Percentiles rank a stretch among this genome's conserved stretches.
Evolutionary conservation across 2,113 vertebrate genomes (phyloP).

Genomic region (Hystrix cristata): DNA sequence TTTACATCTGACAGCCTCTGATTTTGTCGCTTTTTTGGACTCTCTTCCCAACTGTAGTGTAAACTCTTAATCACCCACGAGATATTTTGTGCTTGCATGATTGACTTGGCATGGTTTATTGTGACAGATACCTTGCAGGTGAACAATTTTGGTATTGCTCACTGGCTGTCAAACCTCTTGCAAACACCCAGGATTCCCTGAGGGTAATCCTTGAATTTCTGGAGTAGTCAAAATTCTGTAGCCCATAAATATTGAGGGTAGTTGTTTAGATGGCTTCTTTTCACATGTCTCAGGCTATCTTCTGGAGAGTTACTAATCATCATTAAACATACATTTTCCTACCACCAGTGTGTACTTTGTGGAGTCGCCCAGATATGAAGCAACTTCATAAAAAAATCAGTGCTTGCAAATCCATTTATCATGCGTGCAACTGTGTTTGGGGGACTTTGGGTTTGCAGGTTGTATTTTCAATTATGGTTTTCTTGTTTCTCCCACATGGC

Average conservation of each 20-base stretch:
- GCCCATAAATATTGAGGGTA: neutral
- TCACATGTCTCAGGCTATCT: neutral
- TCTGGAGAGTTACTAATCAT: neutral
- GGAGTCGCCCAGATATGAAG: neutral
- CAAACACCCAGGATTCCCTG: neutral
- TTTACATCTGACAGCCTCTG: neutral
- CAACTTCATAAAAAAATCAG: neutral
- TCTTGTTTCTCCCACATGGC: neutral
- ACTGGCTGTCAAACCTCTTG: neutral
- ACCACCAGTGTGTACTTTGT: neutral
- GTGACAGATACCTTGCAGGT: neutral
- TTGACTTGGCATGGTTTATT: neutral
- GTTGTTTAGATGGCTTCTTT: neutral
- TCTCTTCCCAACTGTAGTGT: neutral
- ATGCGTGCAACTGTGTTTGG: neutral
- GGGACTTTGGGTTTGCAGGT: neutral
- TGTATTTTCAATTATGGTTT: constrained; percentile 34
- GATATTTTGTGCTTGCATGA: neutral
- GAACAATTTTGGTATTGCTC: neutral
- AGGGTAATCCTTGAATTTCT: neutral
- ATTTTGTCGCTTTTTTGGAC: constrained; percentile 1
- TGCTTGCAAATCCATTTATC: neutral
- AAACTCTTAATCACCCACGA: constrained; percentile 21
- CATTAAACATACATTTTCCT: neutral
- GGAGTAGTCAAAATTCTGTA: neutral